phyloP scores from a whole-genome alignment of 2,113 vertebrate genomes.

The Castor canadensis region DNA sequence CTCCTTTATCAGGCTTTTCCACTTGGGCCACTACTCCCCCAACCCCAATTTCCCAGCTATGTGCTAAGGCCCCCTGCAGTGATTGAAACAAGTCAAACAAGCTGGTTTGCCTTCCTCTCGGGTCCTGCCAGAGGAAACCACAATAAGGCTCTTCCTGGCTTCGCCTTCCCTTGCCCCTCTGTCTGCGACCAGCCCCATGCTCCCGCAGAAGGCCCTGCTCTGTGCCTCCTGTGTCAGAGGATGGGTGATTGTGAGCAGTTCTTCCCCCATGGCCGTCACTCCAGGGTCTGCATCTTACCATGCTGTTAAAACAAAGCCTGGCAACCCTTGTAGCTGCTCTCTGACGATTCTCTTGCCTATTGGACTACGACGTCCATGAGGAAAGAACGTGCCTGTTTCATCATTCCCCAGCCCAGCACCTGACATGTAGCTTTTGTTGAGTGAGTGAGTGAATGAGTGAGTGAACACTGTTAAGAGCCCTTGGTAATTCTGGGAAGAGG shows the following conservation, averaged over 20 bases:
- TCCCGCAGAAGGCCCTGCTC: neutral
- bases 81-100: neutral
- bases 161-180: neutral
- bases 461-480: neutral
- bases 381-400: neutral
- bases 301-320: neutral
- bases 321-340: neutral
- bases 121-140: neutral
- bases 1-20: neutral
- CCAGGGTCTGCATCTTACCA: neutral
- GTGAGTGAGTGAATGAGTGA: neutral
- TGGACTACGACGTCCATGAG: neutral
- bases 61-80: neutral
- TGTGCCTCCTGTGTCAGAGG: neutral
- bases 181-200: neutral
- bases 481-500: neutral
- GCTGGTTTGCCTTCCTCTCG: too few relatives aligned
- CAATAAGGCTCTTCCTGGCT: neutral
- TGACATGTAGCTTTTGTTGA: neutral
- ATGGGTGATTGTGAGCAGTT: too few relatives aligned
- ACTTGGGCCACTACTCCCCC: neutral
- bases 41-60: fast-evolving
- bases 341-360: neutral
- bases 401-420: neutral
- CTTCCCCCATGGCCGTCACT: neutral